Conservation (phyloP, 2,797 vertebrate genomes). For the Chloroceryle amazona region DNA sequence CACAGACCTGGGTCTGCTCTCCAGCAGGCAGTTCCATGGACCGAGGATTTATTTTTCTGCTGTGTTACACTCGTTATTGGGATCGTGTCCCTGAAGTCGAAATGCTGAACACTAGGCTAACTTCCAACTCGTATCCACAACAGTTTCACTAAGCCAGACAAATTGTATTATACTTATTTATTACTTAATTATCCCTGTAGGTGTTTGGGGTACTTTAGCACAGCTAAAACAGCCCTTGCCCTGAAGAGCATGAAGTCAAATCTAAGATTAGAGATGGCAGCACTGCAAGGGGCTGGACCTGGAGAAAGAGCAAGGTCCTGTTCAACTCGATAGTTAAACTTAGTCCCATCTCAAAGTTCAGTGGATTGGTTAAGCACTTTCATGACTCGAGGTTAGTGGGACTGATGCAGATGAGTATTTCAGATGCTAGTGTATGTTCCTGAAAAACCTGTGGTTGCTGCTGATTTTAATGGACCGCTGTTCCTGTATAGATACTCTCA, state of each 20-base stretch:
- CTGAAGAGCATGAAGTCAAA: not conserved
- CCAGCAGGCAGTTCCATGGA: not conserved
- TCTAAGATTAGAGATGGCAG: slow-evolving; percentile 62
- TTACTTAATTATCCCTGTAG: slow-evolving; percentile 45
- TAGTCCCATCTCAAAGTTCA: not conserved
- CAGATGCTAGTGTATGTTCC: not conserved
- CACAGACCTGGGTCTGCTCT: not conserved
- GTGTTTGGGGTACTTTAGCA: slow-evolving; percentile 28
- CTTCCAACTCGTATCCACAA: not conserved
- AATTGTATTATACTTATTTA: slow-evolving; percentile 26
- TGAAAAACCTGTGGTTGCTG: not conserved
- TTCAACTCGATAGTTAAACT: not conserved
- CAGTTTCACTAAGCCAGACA: not conserved
- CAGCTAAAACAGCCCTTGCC: slow-evolving; percentile 35
- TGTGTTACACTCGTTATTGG: not conserved
- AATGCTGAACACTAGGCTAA: not conserved
- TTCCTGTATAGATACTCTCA: not conserved
- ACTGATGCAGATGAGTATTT: not conserved
- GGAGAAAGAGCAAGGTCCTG: not conserved
- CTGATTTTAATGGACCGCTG: not conserved
- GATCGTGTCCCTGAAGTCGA: not conserved
- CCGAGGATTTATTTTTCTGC: not conserved
- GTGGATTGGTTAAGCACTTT: not conserved
- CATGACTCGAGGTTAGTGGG: not conserved
- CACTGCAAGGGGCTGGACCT: not conserved